These are phyloP conservation scores for Carlito syrichta DNA, from an alignment of 2,113 vertebrate genomes.

Conservation along the genomic window DNA sequence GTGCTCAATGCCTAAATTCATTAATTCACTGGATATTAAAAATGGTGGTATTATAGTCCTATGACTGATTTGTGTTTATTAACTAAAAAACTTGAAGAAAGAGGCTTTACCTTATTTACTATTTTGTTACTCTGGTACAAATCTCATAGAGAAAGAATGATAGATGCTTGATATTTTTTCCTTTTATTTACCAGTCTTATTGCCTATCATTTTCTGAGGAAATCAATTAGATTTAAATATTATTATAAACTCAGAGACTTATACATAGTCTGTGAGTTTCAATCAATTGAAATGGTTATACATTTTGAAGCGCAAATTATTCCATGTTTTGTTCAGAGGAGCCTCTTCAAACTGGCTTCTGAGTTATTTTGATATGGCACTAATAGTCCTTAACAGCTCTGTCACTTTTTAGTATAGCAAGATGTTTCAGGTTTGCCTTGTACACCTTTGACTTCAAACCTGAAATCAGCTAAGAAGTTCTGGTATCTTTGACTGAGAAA, in stretches of 20 bases:
- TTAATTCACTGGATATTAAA: neutral
- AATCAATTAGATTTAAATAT: neutral
- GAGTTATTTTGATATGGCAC: neutral
- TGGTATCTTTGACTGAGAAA: neutral
- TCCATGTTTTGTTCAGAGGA: neutral
- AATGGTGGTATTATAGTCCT: neutral
- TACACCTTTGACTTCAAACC: neutral
- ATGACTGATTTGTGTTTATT: neutral
- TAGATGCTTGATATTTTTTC: neutral
- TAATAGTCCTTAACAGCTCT: neutral
- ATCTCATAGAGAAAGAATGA: neutral
- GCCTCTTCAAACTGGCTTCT: neutral
- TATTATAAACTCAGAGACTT: neutral
- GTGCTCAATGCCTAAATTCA: neutral
- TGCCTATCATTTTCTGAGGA: neutral
- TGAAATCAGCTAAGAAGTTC: neutral
- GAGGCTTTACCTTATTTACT: neutral
- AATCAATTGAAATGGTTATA: neutral
- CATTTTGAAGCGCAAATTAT: neutral
- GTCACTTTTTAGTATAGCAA: neutral
- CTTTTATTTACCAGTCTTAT: neutral
- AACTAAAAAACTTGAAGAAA: neutral
- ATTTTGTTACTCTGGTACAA: neutral
- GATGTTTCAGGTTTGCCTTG: neutral
- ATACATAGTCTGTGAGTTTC: neutral